phyloP scores from a whole-genome alignment of 2,888 invertebrate species.

The Mimas tiliae region DNA sequence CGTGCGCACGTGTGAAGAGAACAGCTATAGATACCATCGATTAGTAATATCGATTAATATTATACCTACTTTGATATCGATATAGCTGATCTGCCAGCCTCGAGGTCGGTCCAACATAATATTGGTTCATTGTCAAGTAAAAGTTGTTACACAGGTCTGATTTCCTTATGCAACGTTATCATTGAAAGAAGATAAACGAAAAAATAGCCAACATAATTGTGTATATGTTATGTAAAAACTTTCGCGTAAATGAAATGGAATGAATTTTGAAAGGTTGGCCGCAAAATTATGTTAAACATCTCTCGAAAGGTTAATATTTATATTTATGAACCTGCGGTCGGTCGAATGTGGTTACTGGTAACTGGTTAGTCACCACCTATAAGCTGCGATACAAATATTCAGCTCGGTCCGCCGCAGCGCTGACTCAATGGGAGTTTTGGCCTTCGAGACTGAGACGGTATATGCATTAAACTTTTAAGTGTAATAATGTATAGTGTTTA shows the following conservation, averaged over 20 bases:
- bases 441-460: not conserved
- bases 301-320: slow-evolving; percentile 25
- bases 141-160: slow-evolving; percentile 48
- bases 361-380: not conserved
- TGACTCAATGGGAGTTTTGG: not conserved
- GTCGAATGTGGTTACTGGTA: not conserved
- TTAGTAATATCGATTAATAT: slow-evolving; percentile 16
- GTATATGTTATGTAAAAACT: slow-evolving; percentile 30
- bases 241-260: slow-evolving; percentile 13
- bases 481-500: too few species aligned
- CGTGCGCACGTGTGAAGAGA: slow-evolving; percentile 49
- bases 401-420: not conserved
- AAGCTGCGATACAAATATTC: not conserved
- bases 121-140: slow-evolving; percentile 69
- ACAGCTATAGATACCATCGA: slow-evolving; percentile 29
- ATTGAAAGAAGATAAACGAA: slow-evolving; percentile 24
- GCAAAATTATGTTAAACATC: slow-evolving; percentile 11
- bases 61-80: slow-evolving; percentile 5
- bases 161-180: slow-evolving; percentile 40
- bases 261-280: slow-evolving; percentile 10
- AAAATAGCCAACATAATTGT: slow-evolving; percentile 24
- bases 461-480: too few species aligned
- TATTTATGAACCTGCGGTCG: not conserved
- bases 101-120: slow-evolving; percentile 52
- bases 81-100: slow-evolving; percentile 25